Base-by-base conservation (phyloP, 1,140 invertebrate species). In the Hylaeus anthracinus region DNA sequence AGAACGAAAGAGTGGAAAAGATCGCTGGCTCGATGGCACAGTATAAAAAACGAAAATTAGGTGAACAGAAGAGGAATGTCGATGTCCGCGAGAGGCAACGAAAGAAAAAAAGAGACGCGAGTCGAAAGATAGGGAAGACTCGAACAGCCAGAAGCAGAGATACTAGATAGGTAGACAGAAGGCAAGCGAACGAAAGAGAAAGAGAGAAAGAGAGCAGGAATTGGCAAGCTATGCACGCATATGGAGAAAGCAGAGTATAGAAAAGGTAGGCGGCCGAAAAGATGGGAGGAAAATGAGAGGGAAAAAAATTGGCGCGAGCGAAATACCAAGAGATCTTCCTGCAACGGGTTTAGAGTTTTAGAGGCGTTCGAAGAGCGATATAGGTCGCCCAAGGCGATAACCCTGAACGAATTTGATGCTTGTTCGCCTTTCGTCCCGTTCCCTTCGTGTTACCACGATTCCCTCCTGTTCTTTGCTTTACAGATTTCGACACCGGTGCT, bases 361-460 rank as follows among this genome's bases (percentile, higher is more conserved):
- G 53, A 79, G 37, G 43, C 45, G 67, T 76, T 55, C 15, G 56
- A 39, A 83, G 48, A 80, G 39, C 51, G 67, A 86, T 83, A 75
- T 73, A 83, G 85, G 82, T 88, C 85, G 72, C 58, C 60, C 65
- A 55, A 76, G 58, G 85, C 67, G 89, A 90, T 89, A 90, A 89
- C 84, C 83, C 82, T 48, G 53, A 41, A 65, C 72, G 63, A 79
- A 77, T 82, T 75, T 45, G 83, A 85, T 85, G 74, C 53, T 55
- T 48, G 55, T 70, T 56, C 66, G 41, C 53, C 61, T 70, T 69
- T 51, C 67, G 37, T 39, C 67, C 60, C 45, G 14, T 37, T 51
- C 55, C 73, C 45, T 66, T 14, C 10, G 39, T 56, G 14, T 37
- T 55, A 79, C 56, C 51, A 56, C 53, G 45, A 58, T 60, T 73